Conservation (phyloP, 2,797 vertebrate species). For the Trachops cirrhosus region DNA sequence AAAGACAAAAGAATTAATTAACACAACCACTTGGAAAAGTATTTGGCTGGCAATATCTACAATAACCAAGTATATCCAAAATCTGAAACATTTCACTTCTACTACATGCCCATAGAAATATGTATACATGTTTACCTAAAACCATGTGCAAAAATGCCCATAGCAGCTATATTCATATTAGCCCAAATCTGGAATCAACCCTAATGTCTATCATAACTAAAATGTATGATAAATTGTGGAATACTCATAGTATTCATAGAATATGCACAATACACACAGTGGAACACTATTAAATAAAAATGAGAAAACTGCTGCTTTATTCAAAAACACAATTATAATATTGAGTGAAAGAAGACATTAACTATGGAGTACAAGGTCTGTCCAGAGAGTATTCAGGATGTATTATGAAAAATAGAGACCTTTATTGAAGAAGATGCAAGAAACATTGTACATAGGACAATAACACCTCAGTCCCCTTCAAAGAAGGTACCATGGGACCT, state of each 20-base stretch:
- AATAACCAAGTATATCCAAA: neutral
- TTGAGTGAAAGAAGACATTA: neutral
- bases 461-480: neutral
- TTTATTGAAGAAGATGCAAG: neutral
- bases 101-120: neutral
- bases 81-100: neutral
- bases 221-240: neutral
- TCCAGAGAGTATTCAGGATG: neutral
- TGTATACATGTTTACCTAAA: neutral
- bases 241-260: neutral
- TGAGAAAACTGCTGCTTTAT: neutral
- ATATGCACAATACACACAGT: neutral
- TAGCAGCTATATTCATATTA: neutral
- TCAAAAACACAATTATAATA: neutral
- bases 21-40: neutral
- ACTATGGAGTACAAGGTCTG: neutral
- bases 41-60: neutral
- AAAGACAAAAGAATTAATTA: neutral
- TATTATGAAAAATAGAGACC: neutral
- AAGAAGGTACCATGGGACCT: neutral
- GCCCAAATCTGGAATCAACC: neutral
- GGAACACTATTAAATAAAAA: conserved; percentile 17
- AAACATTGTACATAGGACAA: neutral
- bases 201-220: neutral
- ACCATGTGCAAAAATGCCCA: neutral